A percentile compares a stretch with the other conserved stretches of the same genome.
These are phyloP conservation scores for Allygus modestus DNA, from an alignment of 2,888 invertebrate genomes.

Conservation along the genomic window DNA sequence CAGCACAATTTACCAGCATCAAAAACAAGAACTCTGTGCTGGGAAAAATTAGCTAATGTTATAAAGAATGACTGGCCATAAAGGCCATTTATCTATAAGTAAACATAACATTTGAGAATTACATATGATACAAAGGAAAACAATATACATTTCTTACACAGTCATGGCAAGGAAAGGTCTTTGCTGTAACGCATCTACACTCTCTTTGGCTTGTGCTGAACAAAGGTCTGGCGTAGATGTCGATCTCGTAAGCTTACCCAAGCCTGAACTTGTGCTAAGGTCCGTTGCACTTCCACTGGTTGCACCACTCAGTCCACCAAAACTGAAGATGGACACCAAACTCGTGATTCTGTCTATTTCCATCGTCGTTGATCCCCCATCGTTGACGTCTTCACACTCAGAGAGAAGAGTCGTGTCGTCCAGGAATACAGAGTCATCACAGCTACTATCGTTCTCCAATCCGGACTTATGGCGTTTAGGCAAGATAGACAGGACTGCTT, in stretches of 20 bases:
- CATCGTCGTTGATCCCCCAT: constrained; percentile 74
- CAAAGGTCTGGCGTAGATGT: constrained; percentile 78
- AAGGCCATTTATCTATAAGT: constrained; percentile 20
- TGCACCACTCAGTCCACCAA: constrained; percentile 73
- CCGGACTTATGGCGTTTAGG: constrained; percentile 75
- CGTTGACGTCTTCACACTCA: constrained; percentile 70
- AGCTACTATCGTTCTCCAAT: constrained; percentile 67
- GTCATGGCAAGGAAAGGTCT: constrained; percentile 78
- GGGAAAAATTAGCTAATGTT: no score
- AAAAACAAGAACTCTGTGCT: no score
- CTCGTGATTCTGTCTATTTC: constrained; percentile 80
- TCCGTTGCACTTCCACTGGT: constrained; percentile 62
- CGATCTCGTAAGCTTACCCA: constrained; percentile 74
- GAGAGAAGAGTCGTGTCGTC: constrained; percentile 75
- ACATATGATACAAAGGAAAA: constrained; percentile 3
- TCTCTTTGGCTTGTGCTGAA: constrained; percentile 77
- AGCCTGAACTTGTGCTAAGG: constrained; percentile 65
- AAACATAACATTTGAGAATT: constrained; percentile 24
- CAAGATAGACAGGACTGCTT: constrained; percentile 77
- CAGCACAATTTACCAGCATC: no score
- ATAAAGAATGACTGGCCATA: constrained; percentile 19
- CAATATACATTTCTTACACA: constrained; percentile 73
- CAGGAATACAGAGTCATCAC: constrained; percentile 74
- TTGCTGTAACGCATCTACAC: constrained; percentile 74
- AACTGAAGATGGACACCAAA: constrained; percentile 79